These are phyloP conservation scores for Halocaridina rubra DNA, from an alignment of 2,888 invertebrate genomes.

Conservation along the genomic window DNA sequence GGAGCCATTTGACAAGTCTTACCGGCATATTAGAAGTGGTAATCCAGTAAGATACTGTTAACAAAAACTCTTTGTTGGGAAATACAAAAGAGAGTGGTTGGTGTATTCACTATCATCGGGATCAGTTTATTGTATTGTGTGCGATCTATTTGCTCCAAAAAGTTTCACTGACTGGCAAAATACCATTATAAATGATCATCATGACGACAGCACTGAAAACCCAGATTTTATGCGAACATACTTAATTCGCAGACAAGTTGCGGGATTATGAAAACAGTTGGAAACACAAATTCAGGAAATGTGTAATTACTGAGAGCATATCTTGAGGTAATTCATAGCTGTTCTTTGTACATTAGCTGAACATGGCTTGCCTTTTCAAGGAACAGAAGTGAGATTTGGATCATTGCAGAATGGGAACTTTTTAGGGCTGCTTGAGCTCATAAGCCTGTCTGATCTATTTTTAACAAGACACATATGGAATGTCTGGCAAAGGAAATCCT, in stretches of 20 bases:
- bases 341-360: slow-evolving; percentile 17
- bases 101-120: slow-evolving; percentile 28
- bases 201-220: slow-evolving; percentile 20
- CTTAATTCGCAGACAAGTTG: slow-evolving; percentile 29
- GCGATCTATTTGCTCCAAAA: slow-evolving; percentile 25
- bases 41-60: slow-evolving; percentile 37
- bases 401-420: slow-evolving; percentile 19
- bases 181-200: slow-evolving; percentile 28
- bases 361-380: slow-evolving; percentile 29
- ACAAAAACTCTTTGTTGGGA: slow-evolving; percentile 33
- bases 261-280: slow-evolving; percentile 14
- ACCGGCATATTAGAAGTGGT: slow-evolving; percentile 31
- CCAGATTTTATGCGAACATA: slow-evolving; percentile 18
- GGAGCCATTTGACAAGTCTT: slow-evolving; percentile 43
- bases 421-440: slow-evolving; percentile 12
- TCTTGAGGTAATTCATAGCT: slow-evolving; percentile 3
- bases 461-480: neutral
- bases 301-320: slow-evolving; percentile 38
- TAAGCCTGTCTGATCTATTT: slow-evolving; percentile 17
- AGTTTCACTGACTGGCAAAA: slow-evolving; percentile 33
- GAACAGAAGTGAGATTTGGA: slow-evolving; percentile 29
- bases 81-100: slow-evolving; percentile 33
- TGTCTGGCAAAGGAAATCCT: neutral
- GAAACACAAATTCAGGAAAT: slow-evolving; percentile 34
- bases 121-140: slow-evolving; percentile 34